phyloP scores from a whole-genome alignment of 2,797 vertebrate genomes.

The Arnoldichthys spilopterus region DNA sequence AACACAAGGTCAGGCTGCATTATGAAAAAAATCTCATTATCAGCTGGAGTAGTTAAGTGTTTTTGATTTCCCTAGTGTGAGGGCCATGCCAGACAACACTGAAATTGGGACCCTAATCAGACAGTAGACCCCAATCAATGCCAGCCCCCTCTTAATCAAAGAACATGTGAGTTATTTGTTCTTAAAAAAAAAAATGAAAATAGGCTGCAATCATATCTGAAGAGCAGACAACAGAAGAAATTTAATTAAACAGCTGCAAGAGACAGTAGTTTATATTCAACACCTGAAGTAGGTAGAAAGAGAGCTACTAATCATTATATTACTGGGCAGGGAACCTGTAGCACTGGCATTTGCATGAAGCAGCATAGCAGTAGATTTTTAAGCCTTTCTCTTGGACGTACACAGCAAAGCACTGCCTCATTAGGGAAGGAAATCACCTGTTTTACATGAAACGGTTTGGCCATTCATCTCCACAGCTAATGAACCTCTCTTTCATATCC shows the following conservation, averaged over 20 bases:
- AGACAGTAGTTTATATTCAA: neutral
- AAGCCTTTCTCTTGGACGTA: slow-evolving; percentile 2
- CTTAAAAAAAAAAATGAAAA: neutral
- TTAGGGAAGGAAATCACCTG: slow-evolving; percentile 8
- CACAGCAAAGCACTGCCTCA: neutral
- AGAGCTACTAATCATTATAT: neutral
- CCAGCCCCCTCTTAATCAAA: slow-evolving; percentile 10
- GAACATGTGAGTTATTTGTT: neutral
- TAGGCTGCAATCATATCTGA: slow-evolving; percentile 19
- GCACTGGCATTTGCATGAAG: neutral
- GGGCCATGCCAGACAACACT: slow-evolving; percentile 10
- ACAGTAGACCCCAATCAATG: slow-evolving; percentile 18
- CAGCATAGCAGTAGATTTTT: neutral
- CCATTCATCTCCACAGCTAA: slow-evolving; percentile 6
- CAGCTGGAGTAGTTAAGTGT: slow-evolving; percentile 22
- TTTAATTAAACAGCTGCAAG: neutral
- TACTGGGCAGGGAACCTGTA: neutral
- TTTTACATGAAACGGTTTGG: neutral
- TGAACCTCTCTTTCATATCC: neutral
- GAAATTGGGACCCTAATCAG: slow-evolving; percentile 25
- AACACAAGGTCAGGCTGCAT: slow-evolving; percentile 20
- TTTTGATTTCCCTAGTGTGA: slow-evolving; percentile 45
- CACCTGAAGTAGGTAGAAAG: neutral
- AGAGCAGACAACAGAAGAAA: neutral
- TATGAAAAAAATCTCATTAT: slow-evolving; percentile 33